These are phyloP conservation scores for Tuta absoluta DNA, from an alignment of 2,888 invertebrate species.

Conservation along the genomic window DNA sequence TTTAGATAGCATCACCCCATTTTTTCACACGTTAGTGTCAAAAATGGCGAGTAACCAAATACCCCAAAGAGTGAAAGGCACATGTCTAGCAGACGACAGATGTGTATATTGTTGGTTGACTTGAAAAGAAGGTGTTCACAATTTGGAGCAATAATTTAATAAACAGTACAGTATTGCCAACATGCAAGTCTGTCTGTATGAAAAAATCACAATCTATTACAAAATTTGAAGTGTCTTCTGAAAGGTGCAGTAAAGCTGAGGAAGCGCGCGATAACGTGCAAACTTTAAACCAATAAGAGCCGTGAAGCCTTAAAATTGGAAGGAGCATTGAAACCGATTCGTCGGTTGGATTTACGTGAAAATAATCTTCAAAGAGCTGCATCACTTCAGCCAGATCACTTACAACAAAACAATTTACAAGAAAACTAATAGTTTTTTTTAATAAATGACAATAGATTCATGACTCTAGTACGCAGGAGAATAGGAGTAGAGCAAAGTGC, in stretches of 20 bases:
- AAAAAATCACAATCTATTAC: not conserved
- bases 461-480: too few relatives aligned
- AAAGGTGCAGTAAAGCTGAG: not conserved
- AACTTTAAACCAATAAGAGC: conserved; percentile 20
- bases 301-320: conserved; percentile 26
- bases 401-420: not conserved
- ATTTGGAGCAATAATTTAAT: too few relatives aligned
- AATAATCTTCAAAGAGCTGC: conserved; percentile 27
- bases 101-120: too few relatives aligned
- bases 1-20: not conserved
- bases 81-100: too few relatives aligned
- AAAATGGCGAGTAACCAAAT: too few relatives aligned
- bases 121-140: too few relatives aligned
- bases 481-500: too few relatives aligned
- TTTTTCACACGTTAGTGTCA: not conserved
- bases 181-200: too few relatives aligned
- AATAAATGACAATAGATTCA: too few relatives aligned
- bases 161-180: too few relatives aligned
- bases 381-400: not conserved
- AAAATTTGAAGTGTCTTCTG: conserved; percentile 10
- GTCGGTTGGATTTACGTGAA: conserved; percentile 29
- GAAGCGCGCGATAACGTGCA: conserved; percentile 12
- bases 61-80: too few relatives aligned
- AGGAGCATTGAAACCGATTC: conserved; percentile 20
- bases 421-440: too few relatives aligned